phyloP scores from a whole-genome alignment of 2,888 invertebrate genomes.

The Drosophila subsilvestris region DNA sequence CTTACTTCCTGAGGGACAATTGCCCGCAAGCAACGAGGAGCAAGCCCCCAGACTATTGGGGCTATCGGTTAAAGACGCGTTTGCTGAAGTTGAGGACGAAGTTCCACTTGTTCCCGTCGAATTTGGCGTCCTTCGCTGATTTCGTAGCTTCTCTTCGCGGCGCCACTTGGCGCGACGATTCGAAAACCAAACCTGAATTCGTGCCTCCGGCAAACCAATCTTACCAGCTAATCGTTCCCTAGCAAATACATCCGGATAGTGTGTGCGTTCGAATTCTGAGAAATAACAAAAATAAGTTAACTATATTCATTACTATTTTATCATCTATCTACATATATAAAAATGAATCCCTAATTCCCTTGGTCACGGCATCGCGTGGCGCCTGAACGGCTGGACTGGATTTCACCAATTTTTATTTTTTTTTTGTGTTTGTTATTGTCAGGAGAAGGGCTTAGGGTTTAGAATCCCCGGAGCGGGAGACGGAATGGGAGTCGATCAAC shows the following conservation, averaged over 20 bases:
- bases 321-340: no score
- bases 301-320: no score
- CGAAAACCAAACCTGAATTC: conserved; percentile 94
- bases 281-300: background rate
- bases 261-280: conserved; percentile 95
- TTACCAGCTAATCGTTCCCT: conserved; percentile 95
- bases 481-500: no score
- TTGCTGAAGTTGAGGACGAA: conserved; percentile 57
- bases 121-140: conserved; percentile 89
- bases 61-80: conserved; percentile 68
- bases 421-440: no score
- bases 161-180: conserved; percentile 99
- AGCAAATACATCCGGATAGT: conserved; percentile 98
- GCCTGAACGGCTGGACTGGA: no score
- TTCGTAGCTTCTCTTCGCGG: conserved; percentile 98
- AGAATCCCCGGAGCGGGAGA: no score
- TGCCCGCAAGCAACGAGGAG: conserved; percentile 45
- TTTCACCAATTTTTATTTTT: no score
- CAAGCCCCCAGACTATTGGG: conserved; percentile 70
- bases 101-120: conserved; percentile 77
- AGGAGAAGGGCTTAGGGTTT: no score
- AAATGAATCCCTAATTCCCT: no score
- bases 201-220: conserved; percentile 95
- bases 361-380: no score
- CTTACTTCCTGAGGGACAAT: conserved; percentile 59